These are phyloP conservation scores for Manis pentadactyla DNA, from an alignment of 2,797 vertebrate genomes.

Conservation along the genomic window DNA sequence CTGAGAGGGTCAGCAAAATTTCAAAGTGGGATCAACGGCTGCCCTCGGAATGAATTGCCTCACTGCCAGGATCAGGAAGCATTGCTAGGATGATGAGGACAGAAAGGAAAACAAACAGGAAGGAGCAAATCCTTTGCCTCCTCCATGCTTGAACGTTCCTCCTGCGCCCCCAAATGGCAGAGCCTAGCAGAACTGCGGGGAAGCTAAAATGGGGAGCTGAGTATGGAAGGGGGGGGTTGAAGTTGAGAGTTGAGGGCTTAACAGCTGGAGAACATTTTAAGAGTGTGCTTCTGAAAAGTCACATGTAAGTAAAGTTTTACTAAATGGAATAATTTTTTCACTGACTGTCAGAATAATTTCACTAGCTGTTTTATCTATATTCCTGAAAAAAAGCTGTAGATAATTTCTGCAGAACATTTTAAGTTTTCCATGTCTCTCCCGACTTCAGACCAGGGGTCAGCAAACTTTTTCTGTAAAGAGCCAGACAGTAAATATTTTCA, in stretches of 20 bases:
- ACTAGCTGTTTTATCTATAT: not conserved
- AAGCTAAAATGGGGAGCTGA: not conserved
- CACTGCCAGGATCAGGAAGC: not conserved
- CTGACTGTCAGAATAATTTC: not conserved
- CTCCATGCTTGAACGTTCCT: not conserved
- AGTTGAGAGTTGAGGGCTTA: not conserved
- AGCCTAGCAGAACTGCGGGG: not conserved
- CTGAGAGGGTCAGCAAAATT: not conserved
- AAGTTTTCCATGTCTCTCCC: constrained; percentile 27
- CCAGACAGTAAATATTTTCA: not conserved
- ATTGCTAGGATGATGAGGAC: not conserved
- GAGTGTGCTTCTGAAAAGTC: not conserved
- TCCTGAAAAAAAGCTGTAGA: not conserved
- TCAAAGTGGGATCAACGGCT: not conserved
- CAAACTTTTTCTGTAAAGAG: not conserved
- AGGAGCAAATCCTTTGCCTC: not conserved
- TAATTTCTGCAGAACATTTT: not conserved
- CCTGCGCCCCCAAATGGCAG: not conserved
- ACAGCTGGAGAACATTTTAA: not conserved
- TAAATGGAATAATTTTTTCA: not conserved
- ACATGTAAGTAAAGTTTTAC: not conserved
- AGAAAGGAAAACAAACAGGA: not conserved
- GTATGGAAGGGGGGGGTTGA: not conserved
- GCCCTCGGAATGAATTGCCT: not conserved
- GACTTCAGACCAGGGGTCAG: not conserved